Conservation (phyloP, 2,888 invertebrate genomes). For the Caenorhabditis sp. region DNA sequence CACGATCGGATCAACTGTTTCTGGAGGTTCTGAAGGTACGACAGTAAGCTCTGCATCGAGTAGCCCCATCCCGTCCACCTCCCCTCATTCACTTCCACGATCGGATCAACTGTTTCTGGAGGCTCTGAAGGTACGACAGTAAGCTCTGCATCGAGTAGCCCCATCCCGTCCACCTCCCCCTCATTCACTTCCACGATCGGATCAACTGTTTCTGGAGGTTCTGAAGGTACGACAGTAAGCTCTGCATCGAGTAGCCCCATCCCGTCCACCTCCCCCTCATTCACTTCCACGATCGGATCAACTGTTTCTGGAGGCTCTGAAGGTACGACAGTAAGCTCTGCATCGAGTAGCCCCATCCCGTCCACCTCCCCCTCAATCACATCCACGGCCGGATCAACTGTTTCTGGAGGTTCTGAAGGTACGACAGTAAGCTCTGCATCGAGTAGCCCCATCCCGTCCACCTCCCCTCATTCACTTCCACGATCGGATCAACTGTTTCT, state of each 20-base stretch:
- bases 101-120: background rate
- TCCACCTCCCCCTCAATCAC: background rate
- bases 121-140: background rate
- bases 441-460: background rate
- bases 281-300: background rate
- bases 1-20: background rate
- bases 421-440: background rate
- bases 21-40: background rate
- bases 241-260: background rate
- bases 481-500: background rate
- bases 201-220: background rate
- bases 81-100: background rate
- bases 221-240: background rate
- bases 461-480: background rate
- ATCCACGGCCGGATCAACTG: background rate
- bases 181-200: background rate
- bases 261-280: background rate
- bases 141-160: background rate
- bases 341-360: background rate
- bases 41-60: background rate
- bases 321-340: conserved; percentile 1
- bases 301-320: background rate
- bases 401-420: background rate
- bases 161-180: background rate
- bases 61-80: background rate